Base-by-base conservation (phyloP, 2,797 vertebrate species). In the Adelosebastes latens region DNA sequence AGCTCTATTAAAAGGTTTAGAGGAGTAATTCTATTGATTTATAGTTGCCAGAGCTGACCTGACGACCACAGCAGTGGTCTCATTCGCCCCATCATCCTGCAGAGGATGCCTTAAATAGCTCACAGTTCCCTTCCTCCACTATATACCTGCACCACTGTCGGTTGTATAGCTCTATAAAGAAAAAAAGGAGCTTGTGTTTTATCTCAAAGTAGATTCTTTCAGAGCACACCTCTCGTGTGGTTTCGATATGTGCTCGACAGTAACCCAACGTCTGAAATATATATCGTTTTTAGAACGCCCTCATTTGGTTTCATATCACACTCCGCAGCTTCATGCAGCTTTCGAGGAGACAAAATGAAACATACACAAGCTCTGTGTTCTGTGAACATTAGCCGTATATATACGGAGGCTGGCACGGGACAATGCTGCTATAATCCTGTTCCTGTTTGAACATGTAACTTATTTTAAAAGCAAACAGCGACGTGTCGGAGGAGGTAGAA, bases 371-470 rank as follows among this genome's bases (percentile, higher is more conserved):
- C 87, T 83, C 77, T 92, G 92, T 95, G 93, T 93, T 94, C 93
- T 94, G 93, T 94, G 93, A 94, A 94, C 93, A 95, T 94, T 53
- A 60, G 83, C 76, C 34, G 79, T 75, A 20, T 20, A 82, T 75
- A 20, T 10, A 82, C 16, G 72, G 90, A 82, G 92, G 88, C 89
- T 56, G 86, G 82, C 84, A 59, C 73, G 84, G 88, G 90, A 90
- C 93, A 63, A 92, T 88, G 94, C 95, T 95, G 95, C 96, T 96
- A 94, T 80, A 82, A 92, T 70, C 88, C 84, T 81, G 81, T 84
- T 91, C 92, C 89, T 90, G 90, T 91, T 87, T 88, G 79, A 90
- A 90, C 88, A 62, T 80, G 58, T 58, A 81, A 88, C 81, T 92
- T 93, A 76, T 93, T 93, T 94, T 89, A 85, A 89, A 89, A 88